Percentiles rank a stretch among this genome's conserved stretches.
These are phyloP conservation scores for Prenolepis imparis DNA, from an alignment of 2,888 invertebrate species.

Conservation along the genomic window DNA sequence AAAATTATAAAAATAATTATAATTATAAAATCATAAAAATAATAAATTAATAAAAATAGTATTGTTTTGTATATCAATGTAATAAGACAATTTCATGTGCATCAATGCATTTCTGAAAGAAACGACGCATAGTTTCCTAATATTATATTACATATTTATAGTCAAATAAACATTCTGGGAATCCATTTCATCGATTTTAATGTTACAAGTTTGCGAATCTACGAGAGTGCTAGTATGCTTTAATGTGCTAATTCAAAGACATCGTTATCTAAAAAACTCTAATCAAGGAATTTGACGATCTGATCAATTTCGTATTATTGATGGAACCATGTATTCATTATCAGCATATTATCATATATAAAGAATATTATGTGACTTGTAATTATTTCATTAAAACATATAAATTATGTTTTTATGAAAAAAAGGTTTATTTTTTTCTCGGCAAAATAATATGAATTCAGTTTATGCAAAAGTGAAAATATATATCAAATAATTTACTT, in stretches of 20 bases:
- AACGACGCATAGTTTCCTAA: conserved; percentile 13
- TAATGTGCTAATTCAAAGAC: not conserved
- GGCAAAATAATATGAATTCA: not conserved
- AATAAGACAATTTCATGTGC: not conserved
- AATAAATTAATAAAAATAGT: no score
- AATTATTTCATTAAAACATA: not conserved
- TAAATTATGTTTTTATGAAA: not conserved
- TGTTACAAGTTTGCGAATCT: not conserved
- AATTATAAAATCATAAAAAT: no score
- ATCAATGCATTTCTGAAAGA: not conserved
- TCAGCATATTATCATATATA: conserved; percentile 12
- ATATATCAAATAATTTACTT: not conserved
- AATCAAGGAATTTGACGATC: not conserved
- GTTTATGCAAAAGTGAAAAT: not conserved
- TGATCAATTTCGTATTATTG: conserved; percentile 3
- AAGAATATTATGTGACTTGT: conserved; percentile 3
- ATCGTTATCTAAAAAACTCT: not conserved
- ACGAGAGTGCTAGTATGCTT: no score
- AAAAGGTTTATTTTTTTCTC: not conserved
- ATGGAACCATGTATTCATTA: not conserved
- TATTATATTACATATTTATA: not conserved
- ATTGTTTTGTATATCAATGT: not conserved
- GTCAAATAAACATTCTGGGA: conserved; percentile 29
- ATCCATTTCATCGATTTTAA: not conserved
- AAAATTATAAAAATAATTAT: no score